Percentiles rank a stretch among this genome's conserved stretches.
phyloP scores from a whole-genome alignment of 2,888 invertebrate species.

The Cosmia trapezina region DNA sequence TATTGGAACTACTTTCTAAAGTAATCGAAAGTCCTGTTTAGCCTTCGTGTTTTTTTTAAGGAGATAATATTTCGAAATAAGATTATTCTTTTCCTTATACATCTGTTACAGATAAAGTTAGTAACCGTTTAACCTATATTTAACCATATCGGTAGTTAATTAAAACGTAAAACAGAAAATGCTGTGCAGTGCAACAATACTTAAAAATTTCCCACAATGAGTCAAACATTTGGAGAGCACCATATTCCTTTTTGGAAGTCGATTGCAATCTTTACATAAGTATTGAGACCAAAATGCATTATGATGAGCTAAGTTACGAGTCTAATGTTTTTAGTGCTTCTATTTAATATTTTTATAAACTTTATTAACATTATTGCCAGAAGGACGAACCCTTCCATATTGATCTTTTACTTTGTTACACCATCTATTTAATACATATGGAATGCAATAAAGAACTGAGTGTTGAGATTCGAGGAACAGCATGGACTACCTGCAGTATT shows the following conservation, averaged over 20 bases:
- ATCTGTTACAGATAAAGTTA: background rate
- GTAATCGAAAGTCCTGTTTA: slow-evolving; percentile 43
- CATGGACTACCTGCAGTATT: background rate
- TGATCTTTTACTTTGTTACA: too few species aligned
- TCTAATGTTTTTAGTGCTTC: background rate
- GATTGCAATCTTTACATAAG: background rate
- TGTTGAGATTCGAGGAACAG: background rate
- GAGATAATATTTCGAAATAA: slow-evolving; percentile 3
- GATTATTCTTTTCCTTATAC: slow-evolving; percentile 1
- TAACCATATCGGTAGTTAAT: background rate
- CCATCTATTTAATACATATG: too few species aligned
- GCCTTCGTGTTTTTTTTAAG: slow-evolving; percentile 30
- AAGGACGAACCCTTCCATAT: too few species aligned
- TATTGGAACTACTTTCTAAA: slow-evolving; percentile 58
- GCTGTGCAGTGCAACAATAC: background rate
- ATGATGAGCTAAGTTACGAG: background rate
- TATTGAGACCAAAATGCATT: background rate
- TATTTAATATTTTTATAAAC: background rate
- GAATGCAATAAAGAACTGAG: too few species aligned
- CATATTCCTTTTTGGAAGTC: background rate
- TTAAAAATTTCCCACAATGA: background rate
- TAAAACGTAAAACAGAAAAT: background rate
- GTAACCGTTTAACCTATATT: background rate
- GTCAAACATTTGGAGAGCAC: background rate
- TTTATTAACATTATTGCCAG: too few species aligned